Conservation (phyloP, 2,797 vertebrate species). For the Atherinosoma microstoma region DNA sequence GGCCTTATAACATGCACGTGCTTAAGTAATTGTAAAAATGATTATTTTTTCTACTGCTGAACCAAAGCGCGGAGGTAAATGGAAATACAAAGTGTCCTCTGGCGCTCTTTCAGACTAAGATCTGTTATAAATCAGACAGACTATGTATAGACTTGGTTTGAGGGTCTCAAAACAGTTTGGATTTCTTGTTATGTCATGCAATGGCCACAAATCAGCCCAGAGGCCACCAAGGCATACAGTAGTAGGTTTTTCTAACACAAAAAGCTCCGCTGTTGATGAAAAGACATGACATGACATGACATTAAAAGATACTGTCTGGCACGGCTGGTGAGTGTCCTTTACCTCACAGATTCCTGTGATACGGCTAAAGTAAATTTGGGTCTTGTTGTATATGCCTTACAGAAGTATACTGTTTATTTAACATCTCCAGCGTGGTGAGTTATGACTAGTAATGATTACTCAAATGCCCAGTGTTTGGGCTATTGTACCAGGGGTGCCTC, state of each 20-base stretch:
- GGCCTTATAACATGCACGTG: conserved; percentile 44
- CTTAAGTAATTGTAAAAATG: conserved; percentile 37
- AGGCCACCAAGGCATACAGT: conserved; percentile 64
- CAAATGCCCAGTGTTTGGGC: conserved; percentile 85
- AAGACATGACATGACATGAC: conserved; percentile 66
- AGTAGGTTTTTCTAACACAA: conserved; percentile 46
- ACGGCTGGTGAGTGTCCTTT: conserved; percentile 79
- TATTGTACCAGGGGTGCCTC: conserved; percentile 84
- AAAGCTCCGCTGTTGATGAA: conserved; percentile 46
- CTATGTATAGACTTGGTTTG: conserved; percentile 27
- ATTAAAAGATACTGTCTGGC: conserved; percentile 70
- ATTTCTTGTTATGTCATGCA: conserved; percentile 56
- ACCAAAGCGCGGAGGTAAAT: conserved; percentile 23
- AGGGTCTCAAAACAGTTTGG: conserved; percentile 44
- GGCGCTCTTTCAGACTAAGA: conserved; percentile 4
- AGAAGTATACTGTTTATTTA: conserved; percentile 89
- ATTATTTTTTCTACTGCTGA: conserved; percentile 25
- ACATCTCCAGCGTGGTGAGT: conserved; percentile 83
- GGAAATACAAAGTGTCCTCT: conserved; percentile 21
- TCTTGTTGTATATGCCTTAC: conserved; percentile 86
- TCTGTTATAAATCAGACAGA: conserved; percentile 35
- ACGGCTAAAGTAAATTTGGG: conserved; percentile 86
- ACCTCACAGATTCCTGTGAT: conserved; percentile 84
- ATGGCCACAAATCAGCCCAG: conserved; percentile 55
- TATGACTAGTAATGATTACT: conserved; percentile 88